Evolutionary conservation across 2,113 vertebrate species (phyloP), one percentile per base, ranked within the genome.

Genomic region (Cynopterus brachyotis): DNA sequence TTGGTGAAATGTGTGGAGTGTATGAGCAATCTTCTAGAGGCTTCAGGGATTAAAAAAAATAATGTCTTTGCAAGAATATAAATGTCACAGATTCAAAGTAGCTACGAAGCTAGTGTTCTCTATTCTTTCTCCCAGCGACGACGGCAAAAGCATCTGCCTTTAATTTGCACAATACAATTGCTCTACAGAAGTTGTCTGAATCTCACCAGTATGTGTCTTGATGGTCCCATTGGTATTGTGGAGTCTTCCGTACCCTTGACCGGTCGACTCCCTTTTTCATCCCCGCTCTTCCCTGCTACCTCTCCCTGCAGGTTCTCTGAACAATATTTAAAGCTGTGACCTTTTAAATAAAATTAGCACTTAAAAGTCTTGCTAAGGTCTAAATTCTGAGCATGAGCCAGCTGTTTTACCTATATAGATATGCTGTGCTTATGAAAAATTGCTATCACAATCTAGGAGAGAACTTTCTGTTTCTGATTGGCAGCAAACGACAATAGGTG

Each of bases 401-500:
- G 59, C 37, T 75, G 50, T 86, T 91, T 73, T 69, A 95, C 83
- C 96, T 95, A 4, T 50, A 50, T 50, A 87, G 96, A 50, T 37
- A 84, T 80, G 69, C 82, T 55, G 9, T 53, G 64, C 91, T 24
- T 91, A 83, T 80, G 94, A 94, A 95, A 98, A 96, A 95, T 96
- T 55, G 86, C 91, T 66, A 42, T 79, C 83, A 94, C 73, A 92
- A 92, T 96, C 96, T 90, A 59, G 57, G 57, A 45, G 67, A 92
- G 83, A 95, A 73, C 22, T 95, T 94, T 94, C 79, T 80, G 66
- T 62, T 94, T 96, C 66, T 79, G 96, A 17, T 76, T 70, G 75
- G 90, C 11, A 0, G 92, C 79, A 59, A 80, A 90, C 66, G 75
- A 91, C 0, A 9, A 82, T 94, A 32, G 1, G 26, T 64, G 95